Evolutionary conservation across 1,140 invertebrate species (phyloP), one percentile per base, ranked within the genome.

Genomic region (Lordiphosa mommai): DNA sequence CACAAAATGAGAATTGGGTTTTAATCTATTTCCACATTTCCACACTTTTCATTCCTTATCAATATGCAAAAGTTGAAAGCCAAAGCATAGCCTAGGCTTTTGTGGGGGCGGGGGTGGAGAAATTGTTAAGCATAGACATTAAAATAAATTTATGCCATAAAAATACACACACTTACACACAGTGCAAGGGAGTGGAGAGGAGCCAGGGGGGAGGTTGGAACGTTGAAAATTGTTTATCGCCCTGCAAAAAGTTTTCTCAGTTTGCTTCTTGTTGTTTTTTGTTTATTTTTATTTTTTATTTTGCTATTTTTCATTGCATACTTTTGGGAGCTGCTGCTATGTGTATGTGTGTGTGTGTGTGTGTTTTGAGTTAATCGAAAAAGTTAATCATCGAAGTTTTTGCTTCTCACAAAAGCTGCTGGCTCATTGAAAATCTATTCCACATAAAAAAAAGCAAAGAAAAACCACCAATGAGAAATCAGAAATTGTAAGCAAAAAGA

Each of bases 131-230:
- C 72, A 77, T 69, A 84, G 70, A 72, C 77, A 82, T 82, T 82
- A 82, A 82, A 82, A 82, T 82, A 82, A 84, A 82, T 82, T 77
- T 82, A 82, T 82, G 77, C 77, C 65, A 77, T 68, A 61, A 80
- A 73, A 73, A 69, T 53, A 52, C 29, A 37, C 48, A 7, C 20
- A 44, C 12, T 48, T 7, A 53, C 32, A 41, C 4, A 51, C 8
- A 48, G 8, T 47, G 8, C 34, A 12, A 29, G 8, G 20, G 44
- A 56, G 10, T 2, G 17, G 27, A 1, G n/a, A 7, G 5, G 32
- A 29, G 10, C 33, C 3, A n/a, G 4, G 32, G 12, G 37, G n/a
- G 10, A 32, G 13, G 46, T 10, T 3, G 48, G 33, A 58, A 66
- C 53, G 71, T 55, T 76, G 72, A 63, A 80, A 82, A 82, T 80